Conservation (phyloP, 1,140 invertebrate species). For the Phthorimaea operculella region DNA sequence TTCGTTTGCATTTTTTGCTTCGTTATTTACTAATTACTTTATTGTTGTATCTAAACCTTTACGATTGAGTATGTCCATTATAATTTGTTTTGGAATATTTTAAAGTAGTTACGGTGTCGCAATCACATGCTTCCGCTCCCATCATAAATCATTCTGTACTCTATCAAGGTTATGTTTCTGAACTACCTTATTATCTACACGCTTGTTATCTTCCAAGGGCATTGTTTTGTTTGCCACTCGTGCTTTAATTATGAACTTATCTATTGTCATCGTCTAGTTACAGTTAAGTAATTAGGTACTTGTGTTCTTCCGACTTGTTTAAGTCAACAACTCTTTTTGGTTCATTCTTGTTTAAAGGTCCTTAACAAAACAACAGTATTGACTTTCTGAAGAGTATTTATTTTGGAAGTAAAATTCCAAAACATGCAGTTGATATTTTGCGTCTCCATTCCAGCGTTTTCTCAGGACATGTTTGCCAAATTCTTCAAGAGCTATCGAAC, state of each 20-base stretch:
- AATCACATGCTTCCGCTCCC: not conserved
- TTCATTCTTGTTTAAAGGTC: too few relatives aligned
- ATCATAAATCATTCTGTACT: constrained; percentile 1
- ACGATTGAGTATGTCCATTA: not conserved
- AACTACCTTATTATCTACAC: not conserved
- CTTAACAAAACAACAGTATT: too few relatives aligned
- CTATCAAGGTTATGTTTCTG: not conserved
- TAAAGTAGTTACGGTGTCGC: not conserved
- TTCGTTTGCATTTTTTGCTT: not conserved
- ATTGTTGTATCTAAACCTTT: not conserved
- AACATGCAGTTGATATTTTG: too few relatives aligned
- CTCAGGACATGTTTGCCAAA: not conserved
- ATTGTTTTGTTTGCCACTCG: not conserved
- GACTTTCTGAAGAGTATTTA: too few relatives aligned
- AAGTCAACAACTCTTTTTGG: too few relatives aligned
- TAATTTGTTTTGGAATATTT: not conserved
- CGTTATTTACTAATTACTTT: not conserved
- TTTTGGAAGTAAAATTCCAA: too few relatives aligned
- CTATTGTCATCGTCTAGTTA: not conserved
- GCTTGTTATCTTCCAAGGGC: constrained; percentile 1
- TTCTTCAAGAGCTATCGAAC: constrained; percentile 2
- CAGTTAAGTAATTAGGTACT: not conserved
- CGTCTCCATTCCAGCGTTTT: too few relatives aligned
- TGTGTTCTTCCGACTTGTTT: not conserved
- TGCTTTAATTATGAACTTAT: not conserved